Evolutionary conservation across 1,140 invertebrate genomes (phyloP), one percentile per base, ranked within the genome.

Genomic region (Dermatophagoides farinae): DNA sequence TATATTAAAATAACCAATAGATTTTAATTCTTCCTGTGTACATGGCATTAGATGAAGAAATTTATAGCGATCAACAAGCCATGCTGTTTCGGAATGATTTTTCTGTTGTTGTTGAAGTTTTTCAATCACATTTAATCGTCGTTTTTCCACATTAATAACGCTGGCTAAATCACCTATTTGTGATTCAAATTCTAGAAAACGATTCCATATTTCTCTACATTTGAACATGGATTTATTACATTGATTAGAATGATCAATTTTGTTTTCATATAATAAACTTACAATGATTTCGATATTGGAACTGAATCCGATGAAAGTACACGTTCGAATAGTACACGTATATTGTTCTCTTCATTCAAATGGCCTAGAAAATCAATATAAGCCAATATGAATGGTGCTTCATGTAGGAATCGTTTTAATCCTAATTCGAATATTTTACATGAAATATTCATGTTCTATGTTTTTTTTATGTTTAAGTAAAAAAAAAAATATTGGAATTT

Each of bases 321-420:
- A 59, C 93, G 76, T 72, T 99, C 95, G 75, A 97, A 98, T 18
- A 98, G 73, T 41, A 98, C 95, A 63, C 95, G 75, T 0, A 95
- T 97, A 70, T 98, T 99, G 73, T 98, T 98, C 71, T 98, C 95
- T 80, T 99, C 88, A 75, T 99, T 99, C 11, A 98, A 76, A 81
- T 97, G 91, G 11, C 90, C 92, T 64, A 98, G 77, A 71, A 96
- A 98, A 70, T 97, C 90, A 60, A 98, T 88, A 69, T 97, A 99
- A 68, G 85, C 86, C 57, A 91, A 76, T 60, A 96, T 84, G 70
- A 95, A 99, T 67, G 97, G 89, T 0, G 91, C 85, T 71, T 88
- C 86, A 67, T 89, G 83, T 0, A 83, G 84, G 73, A 91, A 97
- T 71, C 93, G 95, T 72, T 98, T 98, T 16, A 98, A 74, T 0